Percentiles rank a stretch among this genome's conserved stretches.
Conservation (phyloP, 2,888 invertebrate genomes). For the Steinernema scapterisci region DNA sequence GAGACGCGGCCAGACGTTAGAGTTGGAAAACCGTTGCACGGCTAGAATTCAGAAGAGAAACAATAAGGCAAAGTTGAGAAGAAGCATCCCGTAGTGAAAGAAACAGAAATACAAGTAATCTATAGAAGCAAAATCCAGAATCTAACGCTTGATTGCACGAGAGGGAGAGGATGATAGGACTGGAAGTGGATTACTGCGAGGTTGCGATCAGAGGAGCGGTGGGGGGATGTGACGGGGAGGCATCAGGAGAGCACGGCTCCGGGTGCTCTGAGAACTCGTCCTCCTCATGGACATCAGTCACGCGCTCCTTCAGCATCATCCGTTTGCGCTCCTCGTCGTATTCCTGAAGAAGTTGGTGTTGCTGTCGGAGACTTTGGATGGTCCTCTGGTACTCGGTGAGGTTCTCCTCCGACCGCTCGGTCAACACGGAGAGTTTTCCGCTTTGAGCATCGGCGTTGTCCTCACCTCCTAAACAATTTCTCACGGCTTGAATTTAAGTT, state of each 20-base stretch:
- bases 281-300: neutral
- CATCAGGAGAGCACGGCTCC: neutral
- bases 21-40: neutral
- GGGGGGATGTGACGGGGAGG: conserved; percentile 2
- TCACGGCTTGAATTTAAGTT: neutral
- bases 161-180: neutral
- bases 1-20: neutral
- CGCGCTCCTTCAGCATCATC: neutral
- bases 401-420: conserved; percentile 64
- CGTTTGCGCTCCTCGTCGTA: conserved; percentile 43
- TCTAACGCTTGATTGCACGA: neutral
- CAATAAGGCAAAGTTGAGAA: conserved; percentile 17
- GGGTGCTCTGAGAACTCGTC: neutral
- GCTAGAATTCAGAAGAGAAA: neutral
- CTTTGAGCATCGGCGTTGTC: conserved; percentile 52
- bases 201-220: conserved; percentile 19
- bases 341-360: conserved; percentile 55
- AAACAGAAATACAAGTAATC: neutral
- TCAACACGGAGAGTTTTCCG: conserved; percentile 65
- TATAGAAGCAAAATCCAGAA: neutral
- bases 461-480: conserved; percentile 34
- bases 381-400: conserved; percentile 64
- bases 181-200: neutral
- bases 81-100: conserved; percentile 27
- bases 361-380: conserved; percentile 58